Evolutionary conservation across 2,113 vertebrate genomes (phyloP), one percentile per base, ranked within the genome.

Genomic region (Addax nasomaculatus): DNA sequence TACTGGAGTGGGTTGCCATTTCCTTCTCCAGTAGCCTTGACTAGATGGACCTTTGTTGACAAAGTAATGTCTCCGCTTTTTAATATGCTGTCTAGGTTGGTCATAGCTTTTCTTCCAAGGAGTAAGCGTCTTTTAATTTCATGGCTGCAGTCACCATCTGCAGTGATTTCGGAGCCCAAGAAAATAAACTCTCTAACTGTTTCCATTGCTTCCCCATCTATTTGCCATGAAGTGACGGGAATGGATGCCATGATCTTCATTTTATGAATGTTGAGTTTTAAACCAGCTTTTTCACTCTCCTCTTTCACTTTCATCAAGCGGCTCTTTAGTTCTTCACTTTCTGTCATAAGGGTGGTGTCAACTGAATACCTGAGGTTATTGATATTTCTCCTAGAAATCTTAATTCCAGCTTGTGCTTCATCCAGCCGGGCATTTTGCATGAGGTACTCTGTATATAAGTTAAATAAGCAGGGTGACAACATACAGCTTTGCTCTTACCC

Each of bases 361-460:
- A 2, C n/a, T 70, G 67, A 36, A 39, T 70, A 70, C 11, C 19
- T 70, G 67, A 70, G n/a, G n/a, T 70, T 70, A 39, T 70, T 70
- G n/a, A 39, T 70, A 70, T 39, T 70, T 39, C 67, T 70, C n/a
- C 67, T 0, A 0, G n/a, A 36, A 70, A 70, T 39, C 67, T 70
- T 70, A 70, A 70, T 70, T 70, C 19, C n/a, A 70, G 19, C 2
- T 70, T 39, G n/a, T 70, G 67, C 67, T 70, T 39, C 5, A 70
- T 70, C 19, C 67, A 70, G n/a, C n/a, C n/a, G 0, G 0, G 19
- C n/a, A 39, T 70, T 39, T 70, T 1, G 0, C 67, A 23, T 39
- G n/a, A 39, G n/a, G 19, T 39, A 23, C n/a, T 70, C 19, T 70
- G n/a, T 23, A 39, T 70, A 39, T 39, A 70, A 70, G 67, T 70